phyloP scores from a whole-genome alignment of 2,888 invertebrate genomes.

The Eristalis tenax region DNA sequence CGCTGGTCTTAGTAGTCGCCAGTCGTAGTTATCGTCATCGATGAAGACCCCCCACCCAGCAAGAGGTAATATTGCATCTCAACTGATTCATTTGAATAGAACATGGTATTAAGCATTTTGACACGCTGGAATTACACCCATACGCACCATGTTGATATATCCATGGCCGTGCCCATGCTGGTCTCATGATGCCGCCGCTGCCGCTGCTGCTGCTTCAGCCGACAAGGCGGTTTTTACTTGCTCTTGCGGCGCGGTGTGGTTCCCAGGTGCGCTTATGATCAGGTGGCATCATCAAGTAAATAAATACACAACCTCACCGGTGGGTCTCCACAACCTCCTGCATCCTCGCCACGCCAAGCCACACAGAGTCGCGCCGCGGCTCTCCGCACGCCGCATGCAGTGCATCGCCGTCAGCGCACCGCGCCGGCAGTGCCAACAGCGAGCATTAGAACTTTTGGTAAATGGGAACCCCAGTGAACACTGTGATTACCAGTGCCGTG shows the following conservation, averaged over 20 bases:
- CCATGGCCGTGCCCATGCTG: slow-evolving; percentile 29
- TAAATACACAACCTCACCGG: slow-evolving; percentile 36
- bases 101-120: slow-evolving; percentile 68
- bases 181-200: slow-evolving; percentile 3
- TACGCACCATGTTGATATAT: slow-evolving; percentile 44
- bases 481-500: slow-evolving; percentile 27
- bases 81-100: slow-evolving; percentile 71
- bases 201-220: background rate
- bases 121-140: slow-evolving; percentile 67
- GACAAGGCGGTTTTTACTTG: slow-evolving; percentile 14
- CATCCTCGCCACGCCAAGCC: slow-evolving; percentile 26
- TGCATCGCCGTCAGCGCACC: background rate
- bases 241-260: slow-evolving; percentile 1
- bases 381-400: slow-evolving; percentile 16
- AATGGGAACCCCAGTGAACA: slow-evolving; percentile 44
- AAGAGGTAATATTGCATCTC: slow-evolving; percentile 55
- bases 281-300: slow-evolving; percentile 58
- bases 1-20: slow-evolving; percentile 15
- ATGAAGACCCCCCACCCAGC: slow-evolving; percentile 67
- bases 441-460: slow-evolving; percentile 54
- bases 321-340: slow-evolving; percentile 24
- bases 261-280: slow-evolving; percentile 58
- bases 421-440: slow-evolving; percentile 17
- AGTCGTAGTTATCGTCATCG: slow-evolving; percentile 47
- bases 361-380: background rate